Evolutionary conservation across 1,140 invertebrate species (phyloP).

Genomic region (Bombus ignitus): DNA sequence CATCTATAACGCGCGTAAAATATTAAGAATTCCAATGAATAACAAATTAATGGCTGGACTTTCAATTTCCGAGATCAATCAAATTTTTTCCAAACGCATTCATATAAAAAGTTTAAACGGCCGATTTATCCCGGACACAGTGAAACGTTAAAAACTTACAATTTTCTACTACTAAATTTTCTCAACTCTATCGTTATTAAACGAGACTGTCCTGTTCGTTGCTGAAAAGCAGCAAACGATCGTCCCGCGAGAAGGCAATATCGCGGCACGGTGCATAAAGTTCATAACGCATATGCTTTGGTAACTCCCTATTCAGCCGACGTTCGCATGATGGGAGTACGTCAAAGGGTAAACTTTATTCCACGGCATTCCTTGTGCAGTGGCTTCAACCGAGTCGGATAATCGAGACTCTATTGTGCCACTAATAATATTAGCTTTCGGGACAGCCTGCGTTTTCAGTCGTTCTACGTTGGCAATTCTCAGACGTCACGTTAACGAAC

Average conservation of each 20-base stretch:
- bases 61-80: background rate
- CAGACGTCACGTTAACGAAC: conserved; percentile 14
- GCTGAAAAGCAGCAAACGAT: conserved; percentile 9
- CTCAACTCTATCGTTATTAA: background rate
- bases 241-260: conserved; percentile 26
- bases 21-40: background rate
- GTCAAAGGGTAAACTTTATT: conserved; percentile 56
- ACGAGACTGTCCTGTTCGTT: background rate
- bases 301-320: conserved; percentile 38
- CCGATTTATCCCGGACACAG: no score
- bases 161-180: background rate
- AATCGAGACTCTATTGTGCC: conserved; percentile 52
- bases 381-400: conserved; percentile 38
- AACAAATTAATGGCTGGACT: background rate
- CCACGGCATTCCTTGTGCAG: conserved; percentile 41
- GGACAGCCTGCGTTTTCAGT: conserved; percentile 16
- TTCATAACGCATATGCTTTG: conserved; percentile 49
- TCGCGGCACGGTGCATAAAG: conserved; percentile 19
- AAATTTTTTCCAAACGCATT: background rate
- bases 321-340: conserved; percentile 37
- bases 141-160: no score
- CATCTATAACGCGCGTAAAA: background rate
- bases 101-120: no score
- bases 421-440: conserved; percentile 48
- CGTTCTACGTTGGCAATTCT: conserved; percentile 12